Evolutionary conservation across 1,140 invertebrate species (phyloP), one percentile per base, ranked within the genome.

Genomic region (Helicorthomorpha holstii): DNA sequence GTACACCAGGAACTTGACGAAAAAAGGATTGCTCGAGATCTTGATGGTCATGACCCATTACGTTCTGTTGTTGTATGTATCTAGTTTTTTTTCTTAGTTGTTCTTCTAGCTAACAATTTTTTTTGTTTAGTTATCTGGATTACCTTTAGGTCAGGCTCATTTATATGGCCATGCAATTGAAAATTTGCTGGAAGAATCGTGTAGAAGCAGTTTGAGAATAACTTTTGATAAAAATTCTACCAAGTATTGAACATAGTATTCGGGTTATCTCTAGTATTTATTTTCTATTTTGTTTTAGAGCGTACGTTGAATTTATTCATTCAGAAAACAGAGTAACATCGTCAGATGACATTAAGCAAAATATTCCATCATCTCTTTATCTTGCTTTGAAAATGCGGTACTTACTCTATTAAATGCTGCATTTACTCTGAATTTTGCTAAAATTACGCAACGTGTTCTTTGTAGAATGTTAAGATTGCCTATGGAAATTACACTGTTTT

Each of bases 331-430:
- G n/a, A n/a, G n/a, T n/a, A n/a, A n/a, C n/a, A n/a, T n/a, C n/a
- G n/a, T n/a, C n/a, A n/a, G n/a, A n/a, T n/a, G n/a, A n/a, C n/a
- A n/a, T n/a, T n/a, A n/a, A n/a, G n/a, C n/a, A n/a, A n/a, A n/a
- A n/a, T n/a, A 74, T 85, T 50, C 62, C 75, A 3, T 69, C 76
- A 19, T 75, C 80, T 19, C 80, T 93, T 0, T 91, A 86, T 65
- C 77, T 80, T 57, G 81, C 85, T 2, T 58, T 94, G 0, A 83
- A 85, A 64, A 72, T 83, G 59, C 69, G 81, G 56, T 76, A 77
- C 24, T 27, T 61, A 58, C 54, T 44, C 27, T 53, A 43, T 50
- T n/a, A n/a, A n/a, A n/a, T n/a, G n/a, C n/a, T n/a, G n/a, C n/a
- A n/a, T n/a, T n/a, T n/a, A n/a, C n/a, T n/a, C n/a, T n/a, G n/a